Conservation (phyloP, 2,797 vertebrate species). For the Catostomus latipinnis region DNA sequence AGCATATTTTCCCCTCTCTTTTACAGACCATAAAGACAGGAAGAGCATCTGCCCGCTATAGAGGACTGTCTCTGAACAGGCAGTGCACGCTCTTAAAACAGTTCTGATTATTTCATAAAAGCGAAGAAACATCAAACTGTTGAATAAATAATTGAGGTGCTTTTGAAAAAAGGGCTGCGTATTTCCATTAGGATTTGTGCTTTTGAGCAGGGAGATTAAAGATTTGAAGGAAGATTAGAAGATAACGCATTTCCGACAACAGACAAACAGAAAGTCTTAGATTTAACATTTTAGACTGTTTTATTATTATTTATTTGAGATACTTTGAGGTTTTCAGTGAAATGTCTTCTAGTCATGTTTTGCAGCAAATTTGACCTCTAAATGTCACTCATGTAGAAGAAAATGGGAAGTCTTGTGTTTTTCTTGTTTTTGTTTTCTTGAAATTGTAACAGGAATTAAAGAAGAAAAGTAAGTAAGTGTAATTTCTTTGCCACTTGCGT, state of each 20-base stretch:
- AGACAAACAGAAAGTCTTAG: conserved; percentile 20
- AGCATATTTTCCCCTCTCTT: conserved; percentile 46
- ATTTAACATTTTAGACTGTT: conserved; percentile 12
- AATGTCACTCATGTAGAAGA: conserved; percentile 19
- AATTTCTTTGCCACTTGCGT: no score
- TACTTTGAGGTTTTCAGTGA: conserved; percentile 1
- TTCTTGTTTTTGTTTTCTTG: background rate
- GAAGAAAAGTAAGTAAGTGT: no score
- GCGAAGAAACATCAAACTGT: conserved; percentile 35
- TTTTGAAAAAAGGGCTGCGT: conserved; percentile 14
- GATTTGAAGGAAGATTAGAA: background rate
- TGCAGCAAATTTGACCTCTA: conserved; percentile 12
- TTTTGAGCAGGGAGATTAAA: conserved; percentile 21
- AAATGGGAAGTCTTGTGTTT: background rate
- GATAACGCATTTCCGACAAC: background rate
- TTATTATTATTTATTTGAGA: background rate
- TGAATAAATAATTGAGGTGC: conserved; percentile 47
- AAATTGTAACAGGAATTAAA: background rate
- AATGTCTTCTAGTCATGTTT: conserved; percentile 12
- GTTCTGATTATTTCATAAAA: conserved; percentile 46
- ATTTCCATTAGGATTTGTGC: conserved; percentile 41
- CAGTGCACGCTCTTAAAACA: conserved; percentile 13
- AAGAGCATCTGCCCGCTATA: conserved; percentile 64
- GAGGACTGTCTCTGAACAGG: conserved; percentile 8
- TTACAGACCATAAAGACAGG: conserved; percentile 63